Base-by-base conservation (phyloP, 1,140 invertebrate genomes). In the Pteromalus puparum region DNA sequence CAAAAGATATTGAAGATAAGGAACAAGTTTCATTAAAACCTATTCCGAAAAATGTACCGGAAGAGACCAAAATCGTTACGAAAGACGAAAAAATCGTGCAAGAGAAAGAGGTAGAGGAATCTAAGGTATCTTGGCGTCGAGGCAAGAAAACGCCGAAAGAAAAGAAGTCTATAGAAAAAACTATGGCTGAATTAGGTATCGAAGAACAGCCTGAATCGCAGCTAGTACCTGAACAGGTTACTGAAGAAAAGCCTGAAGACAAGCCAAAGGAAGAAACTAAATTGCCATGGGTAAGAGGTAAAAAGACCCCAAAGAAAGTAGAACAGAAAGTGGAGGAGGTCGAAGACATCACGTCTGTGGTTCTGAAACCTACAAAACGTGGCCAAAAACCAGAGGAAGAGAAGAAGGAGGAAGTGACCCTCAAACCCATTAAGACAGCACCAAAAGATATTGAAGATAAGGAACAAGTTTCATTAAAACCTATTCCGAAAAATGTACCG, bases 391-490 rank as follows among this genome's bases (percentile, higher is more conserved):
- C 74, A 74, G 87, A 34, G 5, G 87, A 90, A 88, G 87, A 89
- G 87, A 72, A 87, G n/a, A 82, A 81, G 70, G 89, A 92, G 84
- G 80, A 90, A 80, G 89, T 84, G 7, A 12, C 46, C 74, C 30
- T 94, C 9, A 93, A 94, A 84, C 91, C 91, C 1, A 65, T 87
- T 6, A 90, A 90, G 70, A 89, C 87, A 76, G 85, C 77, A 84
- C 76, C 87, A 68, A 72, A 72, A 12, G 24, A 21, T 26, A 24
- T 85, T 38, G 87, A 90, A 76, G 90, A 88, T 24, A 87, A 90
- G 76, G 87, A 90, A 78, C 88, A 92, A 86, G 89, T 91, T 10
- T 89, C 82, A 48, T 83, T 92, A 21, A 92, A 90, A 82, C 90
- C 91, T 28, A 89, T 90, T 1, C 61, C 67, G 2, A 38, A 84